Evolutionary conservation across 2,797 vertebrate genomes (phyloP), one percentile per base, ranked within the genome.

Genomic region (Melanotaenia nigrans): DNA sequence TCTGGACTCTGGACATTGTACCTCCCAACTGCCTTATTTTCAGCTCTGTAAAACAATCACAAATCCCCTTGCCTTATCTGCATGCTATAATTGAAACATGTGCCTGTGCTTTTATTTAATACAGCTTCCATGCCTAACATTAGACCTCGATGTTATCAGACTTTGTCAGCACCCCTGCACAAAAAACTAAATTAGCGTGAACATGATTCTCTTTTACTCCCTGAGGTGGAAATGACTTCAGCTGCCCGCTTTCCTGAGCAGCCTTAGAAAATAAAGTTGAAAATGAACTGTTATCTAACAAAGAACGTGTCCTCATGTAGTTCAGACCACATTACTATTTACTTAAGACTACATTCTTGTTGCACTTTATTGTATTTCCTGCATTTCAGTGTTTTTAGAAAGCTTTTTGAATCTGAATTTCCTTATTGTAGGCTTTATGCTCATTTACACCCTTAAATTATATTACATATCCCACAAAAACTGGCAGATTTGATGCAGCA

Each of bases 151-250:
- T 61, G 30, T 62, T 57, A 59, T 61, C 60, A 73, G 11, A 16
- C 49, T 22, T 68, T 54, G 60, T 64, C 16, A 28, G 24, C 54
- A 64, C 63, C 42, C 57, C 61, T 9, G n/a, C 74, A 56, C 68
- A 56, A 42, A 71, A 59, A 67, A 10, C 64, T 3, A 7, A 72
- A 81, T 71, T 68, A 58, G 54, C 16, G 62, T 60, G 71, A 78
- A 64, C 54, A 65, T 42, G 55, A 45, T 28, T 78, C 68, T 61
- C 25, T 68, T 68, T 60, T 61, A 28, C 45, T 74, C 65, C 77
- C 71, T 45, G 54, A 66, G 59, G 71, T 69, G 61, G 60, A 73
- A 85, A 77, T 66, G 59, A 12, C 42, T 70, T 70, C 33, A 51
- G 25, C 9, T 22, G 9, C 30, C 51, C 47, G 13, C 28, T 58